Evolutionary conservation across 2,888 invertebrate genomes (phyloP), one percentile per base, ranked within the genome.

Genomic region (Carabus problematicus): DNA sequence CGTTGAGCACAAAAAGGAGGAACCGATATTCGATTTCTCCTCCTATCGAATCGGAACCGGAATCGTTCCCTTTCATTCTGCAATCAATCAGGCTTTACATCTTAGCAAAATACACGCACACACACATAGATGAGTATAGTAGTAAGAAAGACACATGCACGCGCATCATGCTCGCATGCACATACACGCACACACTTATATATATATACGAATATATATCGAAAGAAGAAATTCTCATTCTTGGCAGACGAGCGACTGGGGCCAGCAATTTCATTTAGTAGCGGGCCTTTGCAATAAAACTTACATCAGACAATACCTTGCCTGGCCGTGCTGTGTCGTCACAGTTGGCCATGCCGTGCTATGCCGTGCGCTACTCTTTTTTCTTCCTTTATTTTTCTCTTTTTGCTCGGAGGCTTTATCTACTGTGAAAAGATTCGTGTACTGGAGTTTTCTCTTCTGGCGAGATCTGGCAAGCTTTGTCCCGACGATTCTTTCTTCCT

Each of bases 41-140:
- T 54, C 54, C 54, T 54, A 43, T 63, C 63, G 63, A 63, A 63
- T 54, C 63, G 63, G 63, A 63, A 63, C 43, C 66, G 59, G 66
- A 58, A 66, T 59, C 49, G 66, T 49, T 45, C 56, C 66, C 66
- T 66, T 66, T 66, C 66, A 66, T 66, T 66, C 66, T 49, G 66
- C 66, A 66, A 66, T 66, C 66, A 66, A 66, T 66, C 66, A 66
- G 66, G 66, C 66, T 66, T 66, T 66, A 66, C 66, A 66, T 66
- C 66, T 66, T 66, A 66, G 66, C 59, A 56, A 66, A 66, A 66
- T 66, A 58, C 45, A 19, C 56, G 29, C 64, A 12, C 56, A 43
- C 18, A 18, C 2, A 29, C 45, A 56, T 9, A 54, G 29, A 63
- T 12, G 14, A 3, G 52, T 52, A 14, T 9, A 4, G 52, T 18